These are phyloP conservation scores for Drosophila mulleri DNA, from an alignment of 2,888 invertebrate genomes.

Conservation along the genomic window DNA sequence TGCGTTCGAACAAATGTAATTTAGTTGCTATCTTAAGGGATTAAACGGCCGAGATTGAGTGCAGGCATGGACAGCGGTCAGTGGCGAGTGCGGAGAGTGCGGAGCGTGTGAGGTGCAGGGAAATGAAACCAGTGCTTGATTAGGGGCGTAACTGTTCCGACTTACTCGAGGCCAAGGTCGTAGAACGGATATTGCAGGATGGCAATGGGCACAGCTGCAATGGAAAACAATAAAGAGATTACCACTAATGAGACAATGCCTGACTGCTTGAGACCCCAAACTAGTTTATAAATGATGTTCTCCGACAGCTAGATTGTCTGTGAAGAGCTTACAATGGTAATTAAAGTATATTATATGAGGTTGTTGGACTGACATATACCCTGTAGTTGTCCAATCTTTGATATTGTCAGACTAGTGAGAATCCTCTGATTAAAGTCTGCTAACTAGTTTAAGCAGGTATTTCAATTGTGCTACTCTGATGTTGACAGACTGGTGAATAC, in stretches of 20 bases:
- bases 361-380: background rate
- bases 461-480: no score
- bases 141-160: slow-evolving; percentile 57
- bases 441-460: no score
- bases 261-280: background rate
- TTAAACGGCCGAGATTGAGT: slow-evolving; percentile 39
- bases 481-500: no score
- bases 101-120: slow-evolving; percentile 32
- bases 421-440: no score
- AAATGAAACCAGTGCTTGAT: slow-evolving; percentile 22
- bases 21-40: slow-evolving; percentile 44
- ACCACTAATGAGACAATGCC: background rate
- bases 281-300: no score
- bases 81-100: slow-evolving; percentile 1
- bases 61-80: slow-evolving; percentile 13
- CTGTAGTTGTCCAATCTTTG: background rate
- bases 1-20: slow-evolving; percentile 51
- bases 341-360: background rate
- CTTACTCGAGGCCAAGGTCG: slow-evolving; percentile 93
- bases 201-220: slow-evolving; percentile 92
- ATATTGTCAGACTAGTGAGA: no score
- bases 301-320: no score
- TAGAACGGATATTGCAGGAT: slow-evolving; percentile 94
- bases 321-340: no score
- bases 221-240: slow-evolving; percentile 12